Percentiles rank a stretch among this genome's conserved stretches.
Evolutionary conservation across 2,113 vertebrate genomes (phyloP).

Genomic region (Pungitius pungitius): DNA sequence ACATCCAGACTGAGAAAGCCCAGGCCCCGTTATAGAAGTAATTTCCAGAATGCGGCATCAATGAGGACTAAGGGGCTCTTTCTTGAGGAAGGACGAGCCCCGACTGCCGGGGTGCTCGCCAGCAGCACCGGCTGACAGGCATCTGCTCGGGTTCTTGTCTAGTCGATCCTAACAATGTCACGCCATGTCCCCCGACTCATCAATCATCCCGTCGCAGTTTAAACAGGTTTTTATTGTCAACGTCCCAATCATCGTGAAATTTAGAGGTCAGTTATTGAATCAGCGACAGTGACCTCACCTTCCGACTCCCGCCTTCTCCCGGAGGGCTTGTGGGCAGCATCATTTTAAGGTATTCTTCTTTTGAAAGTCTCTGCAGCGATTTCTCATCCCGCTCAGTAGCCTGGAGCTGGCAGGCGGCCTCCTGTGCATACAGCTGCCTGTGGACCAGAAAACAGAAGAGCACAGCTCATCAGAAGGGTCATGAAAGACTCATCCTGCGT

Average conservation of each 20-base stretch:
- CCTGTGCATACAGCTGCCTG: conserved; percentile 86
- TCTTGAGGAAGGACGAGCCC: conserved; percentile 34
- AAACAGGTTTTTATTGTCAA: conserved; percentile 19
- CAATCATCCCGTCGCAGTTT: conserved; percentile 9
- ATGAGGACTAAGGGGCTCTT: conserved; percentile 46
- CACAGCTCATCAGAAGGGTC: conserved; percentile 49
- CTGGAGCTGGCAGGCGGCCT: conserved; percentile 81
- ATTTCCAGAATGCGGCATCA: conserved; percentile 66
- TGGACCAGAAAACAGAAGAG: conserved; percentile 58
- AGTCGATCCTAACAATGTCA: conserved; percentile 4
- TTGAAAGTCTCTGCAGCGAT: conserved; percentile 86
- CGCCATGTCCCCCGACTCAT: conserved; percentile 1
- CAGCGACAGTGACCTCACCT: conserved; percentile 80
- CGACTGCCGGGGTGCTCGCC: conserved; percentile 26
- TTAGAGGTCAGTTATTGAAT: not conserved
- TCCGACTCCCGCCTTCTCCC: conserved; percentile 85
- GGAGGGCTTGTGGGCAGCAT: conserved; percentile 87
- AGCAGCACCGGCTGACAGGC: conserved; percentile 39
- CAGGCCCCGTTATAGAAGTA: conserved; percentile 62
- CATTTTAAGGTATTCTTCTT: conserved; percentile 92
- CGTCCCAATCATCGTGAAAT: not conserved
- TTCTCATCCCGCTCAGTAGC: conserved; percentile 78
- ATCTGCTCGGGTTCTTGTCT: conserved; percentile 28
- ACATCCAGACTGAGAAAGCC: conserved; percentile 62
- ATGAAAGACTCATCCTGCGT: conserved; percentile 2